Evolutionary conservation across 2,888 invertebrate genomes (phyloP), one percentile per base, ranked within the genome.

Genomic region (Nomada ferruginata): DNA sequence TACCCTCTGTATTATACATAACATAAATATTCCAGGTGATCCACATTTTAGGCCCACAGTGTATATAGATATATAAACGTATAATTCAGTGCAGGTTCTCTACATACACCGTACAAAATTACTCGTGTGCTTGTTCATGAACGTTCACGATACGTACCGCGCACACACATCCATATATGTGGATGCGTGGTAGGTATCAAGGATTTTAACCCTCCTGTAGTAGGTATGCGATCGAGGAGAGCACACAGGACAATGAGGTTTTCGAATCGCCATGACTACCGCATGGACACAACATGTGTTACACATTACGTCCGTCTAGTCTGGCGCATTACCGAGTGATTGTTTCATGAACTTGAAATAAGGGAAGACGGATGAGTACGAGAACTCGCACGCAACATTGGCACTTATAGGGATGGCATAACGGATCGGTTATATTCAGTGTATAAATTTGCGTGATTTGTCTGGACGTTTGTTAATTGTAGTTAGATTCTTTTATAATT

Each of bases 241-340:
- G 42, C 23, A 59, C 55, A 63, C 71, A 72, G 63, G 64, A 79
- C 75, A 76, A 72, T 65, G 57, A 83, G 86, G 82, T 86, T 88
- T 87, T 70, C 79, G 74, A 79, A 90, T 90, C 79, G 64, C 90
- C 86, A 90, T 90, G 90, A 89, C 86, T 89, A 90, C 90, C 64
- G 55, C 50, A 79, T 55, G 70, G 69, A 80, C 87, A 90, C 80
- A 87, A 87, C 87, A 87, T 57, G 18, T 77, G 73, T 83, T 76
- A 85, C 76, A 66, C 80, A 71, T 83, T 74, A 36, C 60, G 63
- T 52, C 53, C 42, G 68, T 65, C 69, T 47, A 60, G 68, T 65
- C 69, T 47, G 52, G 65, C 44, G 36, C 47, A 71, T 79, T 70
- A 59, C 60, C 20, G 53, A 47, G 20, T 44, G 47, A 53, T 26